Conservation (phyloP, 2,888 invertebrate genomes). For the Sycophila texana region DNA sequence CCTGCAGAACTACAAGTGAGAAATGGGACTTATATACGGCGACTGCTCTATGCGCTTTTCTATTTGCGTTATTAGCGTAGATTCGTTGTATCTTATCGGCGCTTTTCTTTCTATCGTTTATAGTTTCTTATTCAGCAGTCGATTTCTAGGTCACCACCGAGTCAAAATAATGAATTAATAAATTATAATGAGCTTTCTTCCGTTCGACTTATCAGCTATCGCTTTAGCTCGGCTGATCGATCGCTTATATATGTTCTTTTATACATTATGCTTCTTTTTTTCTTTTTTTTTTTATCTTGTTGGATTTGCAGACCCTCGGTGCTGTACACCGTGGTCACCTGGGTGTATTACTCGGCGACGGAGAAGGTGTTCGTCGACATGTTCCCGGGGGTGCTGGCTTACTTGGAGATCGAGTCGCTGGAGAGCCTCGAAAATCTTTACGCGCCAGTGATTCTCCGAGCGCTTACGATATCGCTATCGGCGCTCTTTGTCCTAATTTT, state of each 20-base stretch:
- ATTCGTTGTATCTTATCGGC: no score
- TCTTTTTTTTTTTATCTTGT: slow-evolving; percentile 5
- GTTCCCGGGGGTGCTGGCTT: slow-evolving; percentile 79
- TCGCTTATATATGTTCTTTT: no score
- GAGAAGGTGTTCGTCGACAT: slow-evolving; percentile 84
- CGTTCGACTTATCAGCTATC: no score
- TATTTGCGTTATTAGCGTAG: no score
- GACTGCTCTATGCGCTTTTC: no score
- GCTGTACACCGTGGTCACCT: slow-evolving; percentile 81
- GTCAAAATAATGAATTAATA: no score
- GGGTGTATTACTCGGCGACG: slow-evolving; percentile 83
- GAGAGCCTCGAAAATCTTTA: slow-evolving; percentile 86
- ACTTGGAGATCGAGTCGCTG: slow-evolving; percentile 80
- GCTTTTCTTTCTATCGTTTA: no score
- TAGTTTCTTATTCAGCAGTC: no score
- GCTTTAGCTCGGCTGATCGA: no score
- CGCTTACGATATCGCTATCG: slow-evolving; percentile 79
- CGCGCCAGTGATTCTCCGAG: slow-evolving; percentile 81
- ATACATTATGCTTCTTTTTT: no score
- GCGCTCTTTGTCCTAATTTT: slow-evolving; percentile 78
- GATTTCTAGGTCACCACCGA: no score
- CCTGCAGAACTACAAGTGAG: slow-evolving; percentile 81
- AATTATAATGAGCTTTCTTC: no score
- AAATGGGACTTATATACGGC: slow-evolving; percentile 79
- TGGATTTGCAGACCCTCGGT: slow-evolving; percentile 78